These are phyloP conservation scores for Tupaia tana DNA, from an alignment of 2,113 vertebrate species.

Conservation along the genomic window DNA sequence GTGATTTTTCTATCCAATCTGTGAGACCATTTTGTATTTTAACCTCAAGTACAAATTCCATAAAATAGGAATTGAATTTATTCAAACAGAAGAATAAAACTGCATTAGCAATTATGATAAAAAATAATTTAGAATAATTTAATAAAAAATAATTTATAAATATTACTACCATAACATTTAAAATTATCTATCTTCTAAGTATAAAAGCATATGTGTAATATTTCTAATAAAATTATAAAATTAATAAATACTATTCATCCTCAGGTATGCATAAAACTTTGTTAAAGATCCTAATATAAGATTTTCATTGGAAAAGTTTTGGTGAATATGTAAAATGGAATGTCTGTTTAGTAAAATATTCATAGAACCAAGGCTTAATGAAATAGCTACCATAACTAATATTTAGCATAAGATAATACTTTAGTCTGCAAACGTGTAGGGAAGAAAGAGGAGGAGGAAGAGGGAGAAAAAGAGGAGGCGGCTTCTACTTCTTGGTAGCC, in stretches of 20 bases:
- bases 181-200: not conserved
- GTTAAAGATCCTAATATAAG: not conserved
- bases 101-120: not conserved
- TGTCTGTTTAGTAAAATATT: not conserved
- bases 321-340: not conserved
- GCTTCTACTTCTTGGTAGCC: too few relatives aligned
- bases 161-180: not conserved
- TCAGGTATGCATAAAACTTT: not conserved
- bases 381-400: not conserved
- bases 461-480: not conserved
- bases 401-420: not conserved
- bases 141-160: too few relatives aligned
- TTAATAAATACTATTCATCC: not conserved
- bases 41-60: not conserved
- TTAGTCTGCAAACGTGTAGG: not conserved
- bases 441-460: not conserved
- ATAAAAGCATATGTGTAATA: not conserved
- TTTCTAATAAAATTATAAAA: not conserved
- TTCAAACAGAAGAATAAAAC: constrained; percentile 2
- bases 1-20: not conserved
- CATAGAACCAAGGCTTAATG: not conserved
- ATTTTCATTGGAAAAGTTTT: not conserved
- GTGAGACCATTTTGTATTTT: constrained; percentile 22
- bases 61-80: not conserved
- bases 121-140: too few relatives aligned